A percentile compares a stretch with the other conserved stretches of the same genome.
Conservation (phyloP, 37 sponge, comb jelly and placozoan genomes). For the Oopsacas minuta region DNA sequence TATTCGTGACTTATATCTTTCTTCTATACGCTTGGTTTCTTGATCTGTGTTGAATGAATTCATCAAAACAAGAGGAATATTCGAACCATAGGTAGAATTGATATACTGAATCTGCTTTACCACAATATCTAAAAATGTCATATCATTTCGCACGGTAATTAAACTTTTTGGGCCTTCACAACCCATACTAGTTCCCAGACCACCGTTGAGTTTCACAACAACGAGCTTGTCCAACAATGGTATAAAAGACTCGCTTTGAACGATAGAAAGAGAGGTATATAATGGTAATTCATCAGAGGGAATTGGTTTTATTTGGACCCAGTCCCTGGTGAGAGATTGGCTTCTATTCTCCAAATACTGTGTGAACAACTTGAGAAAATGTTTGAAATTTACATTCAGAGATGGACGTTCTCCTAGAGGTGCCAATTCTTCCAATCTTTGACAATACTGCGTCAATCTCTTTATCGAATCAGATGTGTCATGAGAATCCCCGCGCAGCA, state of each 20-base stretch:
- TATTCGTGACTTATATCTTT: slow-evolving; percentile 72
- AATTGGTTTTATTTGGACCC: background rate
- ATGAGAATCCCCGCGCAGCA: too few species aligned
- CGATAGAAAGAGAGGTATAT: background rate
- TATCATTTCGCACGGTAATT: slow-evolving; percentile 71
- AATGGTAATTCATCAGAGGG: background rate
- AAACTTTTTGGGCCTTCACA: slow-evolving; percentile 90
- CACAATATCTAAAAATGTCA: slow-evolving; percentile 81
- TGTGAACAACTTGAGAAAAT: background rate
- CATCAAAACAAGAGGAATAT: slow-evolving; percentile 92
- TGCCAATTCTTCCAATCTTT: background rate
- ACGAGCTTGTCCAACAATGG: slow-evolving; percentile 76
- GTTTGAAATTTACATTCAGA: background rate
- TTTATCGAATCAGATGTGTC: background rate
- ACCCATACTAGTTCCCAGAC: slow-evolving; percentile 89
- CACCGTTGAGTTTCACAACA: slow-evolving; percentile 93
- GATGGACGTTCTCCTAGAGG: background rate
- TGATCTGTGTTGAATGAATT: slow-evolving; percentile 93
- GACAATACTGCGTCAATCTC: background rate
- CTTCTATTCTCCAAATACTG: background rate
- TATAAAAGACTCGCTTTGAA: background rate
- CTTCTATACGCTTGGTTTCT: slow-evolving; percentile 59
- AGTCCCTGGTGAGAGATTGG: background rate
- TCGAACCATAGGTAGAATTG: slow-evolving; percentile 50
- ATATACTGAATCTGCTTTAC: slow-evolving; percentile 83